Conservation (phyloP, 2,888 invertebrate genomes). For the Acleris holmiana region DNA sequence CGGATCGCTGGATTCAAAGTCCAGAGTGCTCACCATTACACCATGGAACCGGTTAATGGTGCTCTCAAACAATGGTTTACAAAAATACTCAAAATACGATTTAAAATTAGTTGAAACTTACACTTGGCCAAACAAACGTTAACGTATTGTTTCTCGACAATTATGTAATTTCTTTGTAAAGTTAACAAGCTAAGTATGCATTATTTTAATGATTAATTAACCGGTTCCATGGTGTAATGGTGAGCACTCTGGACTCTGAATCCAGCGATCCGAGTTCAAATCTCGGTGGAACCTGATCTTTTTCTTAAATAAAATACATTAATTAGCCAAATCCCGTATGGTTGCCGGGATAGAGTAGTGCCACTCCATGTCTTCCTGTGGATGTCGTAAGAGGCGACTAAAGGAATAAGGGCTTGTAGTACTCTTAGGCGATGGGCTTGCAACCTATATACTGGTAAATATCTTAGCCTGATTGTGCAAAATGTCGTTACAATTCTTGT, state of each 20-base stretch:
- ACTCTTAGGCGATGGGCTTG: too few species aligned
- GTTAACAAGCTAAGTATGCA: background rate
- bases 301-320: too few species aligned
- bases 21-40: constrained; percentile 87
- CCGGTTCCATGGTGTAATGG: constrained; percentile 85
- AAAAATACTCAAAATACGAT: background rate
- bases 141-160: too few species aligned
- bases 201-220: constrained; percentile 3
- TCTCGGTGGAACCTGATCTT: constrained; percentile 88
- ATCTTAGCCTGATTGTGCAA: too few species aligned
- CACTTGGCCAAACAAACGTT: background rate
- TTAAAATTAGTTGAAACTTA: too few species aligned
- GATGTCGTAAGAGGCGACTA: too few species aligned
- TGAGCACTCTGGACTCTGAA: constrained; percentile 89
- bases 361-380: too few species aligned
- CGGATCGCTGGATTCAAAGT: constrained; percentile 87
- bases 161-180: background rate
- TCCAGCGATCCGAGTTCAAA: constrained; percentile 92
- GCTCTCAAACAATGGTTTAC: background rate
- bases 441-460: too few species aligned
- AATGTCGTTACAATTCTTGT: too few species aligned
- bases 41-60: constrained; percentile 38
- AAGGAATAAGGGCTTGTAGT: too few species aligned
- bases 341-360: too few species aligned
- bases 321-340: too few species aligned